Evolutionary conservation across 2,113 vertebrate genomes (phyloP).

Genomic region (Bos taurus): DNA sequence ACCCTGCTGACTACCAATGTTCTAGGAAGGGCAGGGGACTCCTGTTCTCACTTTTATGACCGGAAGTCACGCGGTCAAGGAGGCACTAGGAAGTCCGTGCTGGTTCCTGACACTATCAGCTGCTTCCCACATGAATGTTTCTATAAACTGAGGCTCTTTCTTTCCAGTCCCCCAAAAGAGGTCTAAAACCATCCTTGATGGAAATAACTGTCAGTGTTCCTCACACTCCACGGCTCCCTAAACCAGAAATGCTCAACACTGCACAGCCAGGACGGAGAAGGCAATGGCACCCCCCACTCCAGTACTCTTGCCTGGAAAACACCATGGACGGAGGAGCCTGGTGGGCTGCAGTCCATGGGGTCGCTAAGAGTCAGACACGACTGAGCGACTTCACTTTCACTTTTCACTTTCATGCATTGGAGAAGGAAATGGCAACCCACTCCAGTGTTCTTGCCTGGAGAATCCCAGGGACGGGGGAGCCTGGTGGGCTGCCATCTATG

Average conservation of each 20-base stretch:
- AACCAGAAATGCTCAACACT: neutral
- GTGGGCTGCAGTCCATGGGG: no score
- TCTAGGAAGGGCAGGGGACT: neutral
- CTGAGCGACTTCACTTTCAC: no score
- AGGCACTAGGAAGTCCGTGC: neutral
- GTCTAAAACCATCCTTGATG: neutral
- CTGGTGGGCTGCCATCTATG: no score
- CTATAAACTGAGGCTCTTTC: neutral
- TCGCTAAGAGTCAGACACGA: no score
- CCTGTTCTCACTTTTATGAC: neutral
- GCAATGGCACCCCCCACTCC: no score
- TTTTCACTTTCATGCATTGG: no score
- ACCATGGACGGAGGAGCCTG: no score
- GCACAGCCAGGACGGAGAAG: neutral
- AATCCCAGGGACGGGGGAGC: no score
- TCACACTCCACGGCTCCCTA: neutral
- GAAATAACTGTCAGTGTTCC: neutral
- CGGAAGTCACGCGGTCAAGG: neutral
- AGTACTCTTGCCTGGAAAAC: no score
- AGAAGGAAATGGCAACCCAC: no score
- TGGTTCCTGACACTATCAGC: neutral
- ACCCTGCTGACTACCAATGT: rapidly evolving
- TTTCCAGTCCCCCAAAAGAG: neutral
- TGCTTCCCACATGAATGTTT: neutral
- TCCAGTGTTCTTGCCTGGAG: no score